Percentiles rank a stretch among this genome's conserved stretches.
Evolutionary conservation across 2,888 invertebrate species (phyloP).

Genomic region (Nezara viridula): DNA sequence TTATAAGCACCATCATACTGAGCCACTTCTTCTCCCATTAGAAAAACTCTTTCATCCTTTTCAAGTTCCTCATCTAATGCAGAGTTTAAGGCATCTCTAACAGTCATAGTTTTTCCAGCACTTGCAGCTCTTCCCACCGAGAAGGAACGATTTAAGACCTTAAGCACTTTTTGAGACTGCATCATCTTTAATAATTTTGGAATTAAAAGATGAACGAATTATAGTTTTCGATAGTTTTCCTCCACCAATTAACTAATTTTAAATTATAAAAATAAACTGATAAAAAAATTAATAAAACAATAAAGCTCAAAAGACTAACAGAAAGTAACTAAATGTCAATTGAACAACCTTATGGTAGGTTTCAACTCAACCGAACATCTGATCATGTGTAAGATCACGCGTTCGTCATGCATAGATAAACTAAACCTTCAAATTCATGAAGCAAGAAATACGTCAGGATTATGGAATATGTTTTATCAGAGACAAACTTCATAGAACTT

Average conservation of each 20-base stretch:
- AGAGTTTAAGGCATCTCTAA: constrained; percentile 95
- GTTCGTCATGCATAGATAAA: constrained; percentile 34
- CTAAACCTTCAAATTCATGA: constrained; percentile 32
- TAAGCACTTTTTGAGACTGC: constrained; percentile 26
- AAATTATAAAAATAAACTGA: not conserved
- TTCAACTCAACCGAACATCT: constrained; percentile 1
- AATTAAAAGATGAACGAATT: not conserved
- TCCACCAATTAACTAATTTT: not conserved
- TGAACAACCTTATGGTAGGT: constrained; percentile 31
- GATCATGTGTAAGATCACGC: constrained; percentile 46
- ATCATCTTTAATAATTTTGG: constrained; percentile 53
- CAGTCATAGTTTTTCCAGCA: constrained; percentile 83
- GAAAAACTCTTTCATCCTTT: constrained; percentile 89
- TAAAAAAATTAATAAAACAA: not conserved
- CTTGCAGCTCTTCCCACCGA: constrained; percentile 43
- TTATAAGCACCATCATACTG: constrained; percentile 98
- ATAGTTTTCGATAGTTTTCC: not conserved
- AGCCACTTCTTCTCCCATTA: constrained; percentile 98
- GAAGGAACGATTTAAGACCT: constrained; percentile 34
- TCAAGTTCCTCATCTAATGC: constrained; percentile 98
- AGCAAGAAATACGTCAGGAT: constrained; percentile 10
- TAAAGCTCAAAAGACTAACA: not conserved
- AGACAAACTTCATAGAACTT: not conserved
- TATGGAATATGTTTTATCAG: not conserved
- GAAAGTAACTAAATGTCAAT: constrained; percentile 12